These are phyloP conservation scores for Cosmorhoe ocellata DNA, from an alignment of 2,888 invertebrate genomes.

Conservation along the genomic window DNA sequence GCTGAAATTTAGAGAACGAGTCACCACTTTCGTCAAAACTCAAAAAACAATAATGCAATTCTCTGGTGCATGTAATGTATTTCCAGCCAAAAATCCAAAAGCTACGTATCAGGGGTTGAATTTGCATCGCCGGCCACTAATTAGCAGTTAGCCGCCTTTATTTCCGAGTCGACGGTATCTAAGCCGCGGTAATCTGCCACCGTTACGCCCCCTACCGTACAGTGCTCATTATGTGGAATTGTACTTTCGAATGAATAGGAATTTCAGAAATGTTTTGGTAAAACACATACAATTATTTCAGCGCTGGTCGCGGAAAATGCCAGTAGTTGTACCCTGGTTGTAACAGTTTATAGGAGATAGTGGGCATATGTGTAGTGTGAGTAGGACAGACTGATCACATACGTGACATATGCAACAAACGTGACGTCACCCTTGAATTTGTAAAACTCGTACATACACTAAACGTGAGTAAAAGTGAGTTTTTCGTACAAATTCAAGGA, in stretches of 20 bases:
- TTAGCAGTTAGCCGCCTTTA: slow-evolving; percentile 76
- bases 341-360: background rate
- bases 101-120: slow-evolving; percentile 44
- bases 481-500: too few relatives aligned
- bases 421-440: too few relatives aligned
- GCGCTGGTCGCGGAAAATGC: background rate
- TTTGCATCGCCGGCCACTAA: slow-evolving; percentile 67
- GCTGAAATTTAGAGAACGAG: too few relatives aligned
- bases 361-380: background rate
- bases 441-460: too few relatives aligned
- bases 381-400: too few relatives aligned
- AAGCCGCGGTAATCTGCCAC: slow-evolving; percentile 68
- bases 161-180: slow-evolving; percentile 74
- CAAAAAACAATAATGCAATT: too few relatives aligned
- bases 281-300: slow-evolving; percentile 8
- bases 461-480: too few relatives aligned
- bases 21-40: too few relatives aligned
- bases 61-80: too few relatives aligned
- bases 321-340: background rate
- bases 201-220: slow-evolving; percentile 52
- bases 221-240: slow-evolving; percentile 24
- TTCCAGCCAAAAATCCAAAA: slow-evolving; percentile 15
- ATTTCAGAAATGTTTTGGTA: slow-evolving; percentile 25
- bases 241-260: slow-evolving; percentile 25
- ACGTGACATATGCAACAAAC: too few relatives aligned